Conservation (phyloP, 2,888 invertebrate species). For the Ptilodon capucinus region DNA sequence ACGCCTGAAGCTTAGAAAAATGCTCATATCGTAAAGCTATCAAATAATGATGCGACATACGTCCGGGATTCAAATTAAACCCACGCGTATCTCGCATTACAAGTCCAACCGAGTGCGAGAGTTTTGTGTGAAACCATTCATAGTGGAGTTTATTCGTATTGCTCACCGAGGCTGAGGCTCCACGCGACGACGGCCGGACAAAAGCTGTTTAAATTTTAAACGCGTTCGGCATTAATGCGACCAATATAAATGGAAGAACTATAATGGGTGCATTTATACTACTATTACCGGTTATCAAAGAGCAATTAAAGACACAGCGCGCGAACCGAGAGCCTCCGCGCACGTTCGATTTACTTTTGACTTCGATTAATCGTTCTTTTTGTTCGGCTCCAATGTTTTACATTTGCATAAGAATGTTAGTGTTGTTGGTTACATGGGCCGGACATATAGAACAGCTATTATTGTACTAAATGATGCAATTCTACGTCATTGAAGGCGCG, state of each 20-base stretch:
- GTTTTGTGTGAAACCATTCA: constrained; percentile 46
- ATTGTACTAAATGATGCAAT: not conserved
- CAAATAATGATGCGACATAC: constrained; percentile 44
- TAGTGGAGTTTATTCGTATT: constrained; percentile 45
- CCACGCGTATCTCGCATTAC: constrained; percentile 57
- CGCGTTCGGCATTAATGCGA: constrained; percentile 51
- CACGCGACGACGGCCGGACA: constrained; percentile 38
- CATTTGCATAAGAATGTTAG: constrained; percentile 73
- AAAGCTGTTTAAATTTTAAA: constrained; percentile 50
- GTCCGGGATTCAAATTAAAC: constrained; percentile 54
- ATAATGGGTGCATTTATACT: constrained; percentile 67
- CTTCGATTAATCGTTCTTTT: constrained; percentile 72
- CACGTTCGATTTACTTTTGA: constrained; percentile 70
- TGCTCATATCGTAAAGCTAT: constrained; percentile 44
- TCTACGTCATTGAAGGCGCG: not conserved
- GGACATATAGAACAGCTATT: constrained; percentile 27
- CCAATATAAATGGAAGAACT: constrained; percentile 57
- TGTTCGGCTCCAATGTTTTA: constrained; percentile 62
- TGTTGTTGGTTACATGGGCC: constrained; percentile 34
- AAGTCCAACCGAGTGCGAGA: constrained; percentile 36
- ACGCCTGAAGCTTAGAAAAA: constrained; percentile 6
- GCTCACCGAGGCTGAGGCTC: constrained; percentile 22
- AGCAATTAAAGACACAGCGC: constrained; percentile 70
- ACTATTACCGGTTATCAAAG: constrained; percentile 70
- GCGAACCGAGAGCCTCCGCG: constrained; percentile 54